These are phyloP conservation scores for Steromphala cineraria DNA, from an alignment of 2,888 invertebrate genomes.

Conservation along the genomic window DNA sequence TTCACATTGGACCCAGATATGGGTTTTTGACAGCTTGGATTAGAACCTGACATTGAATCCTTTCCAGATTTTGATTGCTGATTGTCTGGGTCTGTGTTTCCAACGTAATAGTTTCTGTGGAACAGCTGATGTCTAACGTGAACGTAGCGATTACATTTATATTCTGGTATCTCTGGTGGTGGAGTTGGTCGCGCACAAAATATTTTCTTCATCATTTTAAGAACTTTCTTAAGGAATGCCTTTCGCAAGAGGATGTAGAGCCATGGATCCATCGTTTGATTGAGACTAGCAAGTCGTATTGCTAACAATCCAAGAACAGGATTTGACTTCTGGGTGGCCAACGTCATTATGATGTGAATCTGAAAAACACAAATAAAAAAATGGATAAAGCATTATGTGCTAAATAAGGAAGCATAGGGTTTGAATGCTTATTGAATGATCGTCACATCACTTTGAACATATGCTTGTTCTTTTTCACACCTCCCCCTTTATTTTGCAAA, in stretches of 20 bases:
- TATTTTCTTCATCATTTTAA: conserved; percentile 23
- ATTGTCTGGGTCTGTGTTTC: conserved; percentile 12
- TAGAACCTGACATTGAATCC: background rate
- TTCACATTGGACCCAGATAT: too few species aligned
- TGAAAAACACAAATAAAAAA: conserved; percentile 37
- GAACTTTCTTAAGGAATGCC: conserved; percentile 43
- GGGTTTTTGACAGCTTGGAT: too few species aligned
- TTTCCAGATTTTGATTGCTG: background rate
- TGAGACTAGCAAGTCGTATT: conserved; percentile 71
- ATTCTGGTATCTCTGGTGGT: conserved; percentile 1
- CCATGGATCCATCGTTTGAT: conserved; percentile 74
- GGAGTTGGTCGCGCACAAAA: conserved; percentile 31
- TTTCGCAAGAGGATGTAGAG: conserved; percentile 72
- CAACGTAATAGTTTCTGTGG: conserved; percentile 42
- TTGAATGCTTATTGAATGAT: too few species aligned
- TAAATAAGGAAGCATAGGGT: background rate
- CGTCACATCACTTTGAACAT: too few species aligned
- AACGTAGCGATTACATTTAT: conserved; percentile 35
- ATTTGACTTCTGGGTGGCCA: conserved; percentile 49
- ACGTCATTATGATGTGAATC: conserved; percentile 64
- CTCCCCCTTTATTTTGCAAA: too few species aligned
- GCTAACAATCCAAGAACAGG: conserved; percentile 63
- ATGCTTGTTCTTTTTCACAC: too few species aligned
- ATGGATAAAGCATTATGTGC: background rate
- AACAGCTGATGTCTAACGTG: conserved; percentile 41